Evolutionary conservation across 2,113 vertebrate species (phyloP).

Genomic region (Thunnus thynnus): DNA sequence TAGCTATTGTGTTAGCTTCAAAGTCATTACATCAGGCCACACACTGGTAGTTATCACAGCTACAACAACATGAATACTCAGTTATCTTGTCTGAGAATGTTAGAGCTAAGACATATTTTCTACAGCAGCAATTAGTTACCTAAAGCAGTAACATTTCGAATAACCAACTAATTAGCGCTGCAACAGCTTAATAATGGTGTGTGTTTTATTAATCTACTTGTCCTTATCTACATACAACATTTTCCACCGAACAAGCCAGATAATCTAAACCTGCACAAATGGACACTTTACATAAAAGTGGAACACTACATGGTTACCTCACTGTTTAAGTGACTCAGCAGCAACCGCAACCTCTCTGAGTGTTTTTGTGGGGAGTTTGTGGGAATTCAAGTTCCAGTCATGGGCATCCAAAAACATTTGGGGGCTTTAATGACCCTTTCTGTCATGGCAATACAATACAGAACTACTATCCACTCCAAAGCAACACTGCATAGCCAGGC

Average conservation of each 20-base stretch:
- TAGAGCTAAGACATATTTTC: background rate
- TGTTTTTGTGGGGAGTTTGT: background rate
- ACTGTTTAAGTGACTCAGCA: background rate
- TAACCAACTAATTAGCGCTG: background rate
- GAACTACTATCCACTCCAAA: conserved; percentile 8
- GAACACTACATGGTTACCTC: background rate
- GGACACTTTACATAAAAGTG: background rate
- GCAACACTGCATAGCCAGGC: background rate
- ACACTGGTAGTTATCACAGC: background rate
- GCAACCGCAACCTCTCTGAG: background rate
- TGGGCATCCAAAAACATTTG: conserved; percentile 3
- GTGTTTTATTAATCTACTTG: background rate
- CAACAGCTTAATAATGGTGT: background rate
- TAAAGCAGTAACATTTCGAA: background rate
- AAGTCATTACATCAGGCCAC: background rate
- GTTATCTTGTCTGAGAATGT: conserved; percentile 3
- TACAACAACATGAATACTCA: background rate
- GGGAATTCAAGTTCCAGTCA: conserved; percentile 19
- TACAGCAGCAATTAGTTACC: background rate
- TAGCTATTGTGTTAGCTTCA: background rate
- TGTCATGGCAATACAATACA: conserved; percentile 1
- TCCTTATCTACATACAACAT: background rate
- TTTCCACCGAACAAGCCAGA: background rate
- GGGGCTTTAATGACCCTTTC: conserved; percentile 9
- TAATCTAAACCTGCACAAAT: background rate